Evolutionary conservation across 92 coral and sea anemone genomes (phyloP), one percentile per base, ranked within the genome.

Genomic region (Porites lobata): DNA sequence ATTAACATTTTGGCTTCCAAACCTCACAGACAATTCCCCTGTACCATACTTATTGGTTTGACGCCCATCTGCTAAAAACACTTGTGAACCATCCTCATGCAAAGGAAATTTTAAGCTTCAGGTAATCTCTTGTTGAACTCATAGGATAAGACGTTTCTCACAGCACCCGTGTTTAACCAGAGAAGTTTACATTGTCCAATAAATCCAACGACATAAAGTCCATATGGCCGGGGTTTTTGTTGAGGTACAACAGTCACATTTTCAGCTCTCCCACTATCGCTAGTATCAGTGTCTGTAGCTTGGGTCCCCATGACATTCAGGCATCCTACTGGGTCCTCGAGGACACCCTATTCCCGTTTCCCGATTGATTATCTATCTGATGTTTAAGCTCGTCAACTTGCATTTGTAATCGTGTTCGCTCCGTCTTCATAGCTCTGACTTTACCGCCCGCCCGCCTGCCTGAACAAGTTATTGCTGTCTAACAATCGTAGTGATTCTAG

Each of bases 151-250:
- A 79, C 69, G 19, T 69, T 78, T 57, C 79, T 69, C 62, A 38
- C 67, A 15, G 80, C 78, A n/a, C 81, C 86, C 9, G 86, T 80
- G 74, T 87, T 86, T 75, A 87, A 20, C 91, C 91, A 87, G 50
- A 59, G 18, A 80, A 79, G 52, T 19, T 43, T 43, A 66, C 11
- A 77, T 67, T 78, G 85, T 56, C 85, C 85, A 38, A 69, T 61
- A 66, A 77, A 6, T 79, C 90, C 9, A 38, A 17, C 38, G 18
- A 86, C 78, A 69, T 47, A 43, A 50, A 71, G 79, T 21, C 79
- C 79, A 83, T 58, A 13, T 67, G 54, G n/a, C 1, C 54, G 77
- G 43, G 32, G 54, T 66, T 83, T 54, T 51, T 52, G 20, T 21
- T 26, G 7, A 1, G 24, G 84, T 17, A 38, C 47, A 38, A 50